phyloP scores from a whole-genome alignment of 2,888 invertebrate species.

The Holacanthella duospinosa region DNA sequence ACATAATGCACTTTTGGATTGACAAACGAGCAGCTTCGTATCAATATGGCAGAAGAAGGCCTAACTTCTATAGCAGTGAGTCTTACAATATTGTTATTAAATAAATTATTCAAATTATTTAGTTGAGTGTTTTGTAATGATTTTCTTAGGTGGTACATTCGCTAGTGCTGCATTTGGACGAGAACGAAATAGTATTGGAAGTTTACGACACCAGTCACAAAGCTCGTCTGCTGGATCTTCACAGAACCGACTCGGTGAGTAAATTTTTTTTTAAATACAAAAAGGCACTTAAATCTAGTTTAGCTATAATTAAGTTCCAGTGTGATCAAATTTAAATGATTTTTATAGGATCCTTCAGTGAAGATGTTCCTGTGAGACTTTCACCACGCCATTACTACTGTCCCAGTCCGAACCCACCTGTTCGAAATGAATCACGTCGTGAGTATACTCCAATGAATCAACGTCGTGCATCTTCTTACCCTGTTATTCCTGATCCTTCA shows the following conservation, averaged over 20 bases:
- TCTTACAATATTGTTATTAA: background rate
- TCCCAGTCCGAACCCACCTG: background rate
- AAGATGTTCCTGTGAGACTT: background rate
- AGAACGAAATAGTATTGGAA: background rate
- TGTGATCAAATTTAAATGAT: too few species aligned
- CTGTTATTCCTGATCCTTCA: background rate
- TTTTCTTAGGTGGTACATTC: background rate
- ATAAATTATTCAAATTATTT: background rate
- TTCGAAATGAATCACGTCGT: background rate
- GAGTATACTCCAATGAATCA: background rate
- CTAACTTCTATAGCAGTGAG: background rate
- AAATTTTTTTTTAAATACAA: too few species aligned
- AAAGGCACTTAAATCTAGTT: too few species aligned
- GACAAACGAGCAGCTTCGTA: background rate
- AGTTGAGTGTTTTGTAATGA: too few species aligned
- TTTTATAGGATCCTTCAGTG: background rate
- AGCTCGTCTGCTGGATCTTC: too few species aligned
- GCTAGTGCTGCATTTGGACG: background rate
- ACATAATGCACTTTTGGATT: constrained; percentile 3
- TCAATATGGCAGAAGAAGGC: background rate
- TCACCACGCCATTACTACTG: background rate
- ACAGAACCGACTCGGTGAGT: too few species aligned
- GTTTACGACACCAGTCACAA: background rate
- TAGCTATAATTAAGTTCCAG: too few species aligned
- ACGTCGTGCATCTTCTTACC: background rate